phyloP scores from a whole-genome alignment of 2,797 vertebrate species.

The Ibycter americanus region DNA sequence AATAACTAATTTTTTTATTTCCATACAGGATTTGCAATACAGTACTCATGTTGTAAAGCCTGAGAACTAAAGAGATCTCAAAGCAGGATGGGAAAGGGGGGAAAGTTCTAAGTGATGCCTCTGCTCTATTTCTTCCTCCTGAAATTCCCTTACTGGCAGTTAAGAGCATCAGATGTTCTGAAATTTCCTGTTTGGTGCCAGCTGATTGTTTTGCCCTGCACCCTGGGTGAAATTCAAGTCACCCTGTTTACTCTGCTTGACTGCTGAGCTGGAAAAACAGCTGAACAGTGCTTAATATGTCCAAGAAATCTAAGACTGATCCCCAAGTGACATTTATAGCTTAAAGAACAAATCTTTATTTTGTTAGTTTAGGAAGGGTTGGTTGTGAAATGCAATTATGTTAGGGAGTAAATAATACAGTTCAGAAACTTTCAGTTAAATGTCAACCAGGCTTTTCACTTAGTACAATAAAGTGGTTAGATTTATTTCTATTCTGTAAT shows the following conservation, averaged over 20 bases:
- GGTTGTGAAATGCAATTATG: fast-evolving
- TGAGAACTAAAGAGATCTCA: background rate
- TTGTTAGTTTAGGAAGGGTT: background rate
- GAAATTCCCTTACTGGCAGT: background rate
- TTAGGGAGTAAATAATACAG: background rate
- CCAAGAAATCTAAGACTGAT: background rate
- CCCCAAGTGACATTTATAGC: background rate
- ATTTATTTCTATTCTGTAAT: background rate
- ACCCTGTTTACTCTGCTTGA: background rate
- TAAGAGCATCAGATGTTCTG: background rate
- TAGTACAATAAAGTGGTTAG: background rate
- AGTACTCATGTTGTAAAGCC: background rate
- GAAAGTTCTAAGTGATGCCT: background rate
- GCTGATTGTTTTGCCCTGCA: background rate
- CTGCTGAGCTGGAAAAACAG: background rate
- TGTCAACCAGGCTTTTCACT: background rate
- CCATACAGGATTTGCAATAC: background rate
- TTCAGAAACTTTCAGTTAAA: background rate
- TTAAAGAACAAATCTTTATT: background rate
- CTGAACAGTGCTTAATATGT: background rate
- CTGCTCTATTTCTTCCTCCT: background rate
- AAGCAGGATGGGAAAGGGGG: background rate
- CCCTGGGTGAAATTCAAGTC: background rate
- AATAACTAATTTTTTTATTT: background rate
- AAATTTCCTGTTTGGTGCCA: background rate